Evolutionary conservation across 2,888 invertebrate species (phyloP), one percentile per base, ranked within the genome.

Genomic region (Diarsia mendica): DNA sequence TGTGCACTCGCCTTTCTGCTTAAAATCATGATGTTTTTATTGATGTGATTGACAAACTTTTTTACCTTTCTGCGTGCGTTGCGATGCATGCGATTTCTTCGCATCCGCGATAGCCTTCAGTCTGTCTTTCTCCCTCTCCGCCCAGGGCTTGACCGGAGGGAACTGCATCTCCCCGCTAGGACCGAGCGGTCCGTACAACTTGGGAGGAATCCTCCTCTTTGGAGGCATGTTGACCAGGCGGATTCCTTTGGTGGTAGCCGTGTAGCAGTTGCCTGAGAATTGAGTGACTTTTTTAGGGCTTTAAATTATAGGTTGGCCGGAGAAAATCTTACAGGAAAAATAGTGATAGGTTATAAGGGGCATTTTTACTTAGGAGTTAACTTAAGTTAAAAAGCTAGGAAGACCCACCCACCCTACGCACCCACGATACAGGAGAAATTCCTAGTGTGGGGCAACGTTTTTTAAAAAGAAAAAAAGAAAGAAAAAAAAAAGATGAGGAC

Each of bases 131-230:
- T 97, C 96, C 64, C 94, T 89, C 87, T 96, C 94, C 0, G 90
- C 89, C 91, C 91, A 95, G 9, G 95, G 86, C 86, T 96, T 95
- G 61, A 95, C 91, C 0, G 97, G 97, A 0, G 98, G 97, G 90
- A 97, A 97, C 86, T 94, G 96, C 66, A 97, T 89, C 82, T 97
- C 97, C 0, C 97, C 97, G 64, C 94, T 91, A 2, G 95, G 93
- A 2, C 95, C 96, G 11, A 97, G 86, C 0, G 97, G 96, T 0
- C 95, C 95, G 88, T 91, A 95, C 70, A 92, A 88, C 23, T 89
- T 84, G 0, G 94, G 93, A 0, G 94, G 94, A 0, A 85, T 75
- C 0, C 93, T 91, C 13, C 87, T 89, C 77, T 93, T 94, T 0
- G 96, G 96, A 0, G 96, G 96, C 94, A 96, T 94, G 87, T 95